These are phyloP conservation scores for Chirona hameri DNA, from an alignment of 2,888 invertebrate genomes.

Conservation along the genomic window DNA sequence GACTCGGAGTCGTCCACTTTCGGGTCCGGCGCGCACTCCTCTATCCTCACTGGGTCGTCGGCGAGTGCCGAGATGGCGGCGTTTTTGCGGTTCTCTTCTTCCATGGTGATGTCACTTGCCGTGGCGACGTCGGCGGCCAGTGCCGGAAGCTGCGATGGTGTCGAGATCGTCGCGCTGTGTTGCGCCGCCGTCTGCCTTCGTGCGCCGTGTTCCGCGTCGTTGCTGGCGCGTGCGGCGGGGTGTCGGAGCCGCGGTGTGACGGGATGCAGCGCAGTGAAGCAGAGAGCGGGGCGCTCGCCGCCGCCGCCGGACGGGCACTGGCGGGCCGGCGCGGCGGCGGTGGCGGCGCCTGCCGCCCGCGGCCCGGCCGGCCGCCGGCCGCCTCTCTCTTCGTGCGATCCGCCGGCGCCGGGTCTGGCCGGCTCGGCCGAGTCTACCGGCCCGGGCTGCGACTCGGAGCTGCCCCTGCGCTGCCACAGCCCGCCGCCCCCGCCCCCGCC, in stretches of 20 bases:
- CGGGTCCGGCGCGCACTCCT: neutral
- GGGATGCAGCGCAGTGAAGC: neutral
- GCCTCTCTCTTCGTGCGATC: conserved; percentile 24
- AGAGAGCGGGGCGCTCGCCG: neutral
- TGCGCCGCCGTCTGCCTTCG: neutral
- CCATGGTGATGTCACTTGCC: neutral
- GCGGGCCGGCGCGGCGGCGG: neutral
- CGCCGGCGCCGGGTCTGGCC: neutral
- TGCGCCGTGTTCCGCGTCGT: neutral
- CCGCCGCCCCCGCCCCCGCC: neutral
- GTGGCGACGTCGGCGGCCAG: neutral
- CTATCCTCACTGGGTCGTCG: neutral
- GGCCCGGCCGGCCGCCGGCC: neutral
- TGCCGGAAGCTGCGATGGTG: neutral
- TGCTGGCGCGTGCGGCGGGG: neutral
- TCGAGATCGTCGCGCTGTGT: neutral
- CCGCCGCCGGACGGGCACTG: conserved; percentile 5
- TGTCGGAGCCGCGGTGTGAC: neutral
- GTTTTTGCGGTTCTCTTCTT: conserved; percentile 8
- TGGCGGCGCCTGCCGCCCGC: neutral
- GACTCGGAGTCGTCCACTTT: conserved; percentile 12
- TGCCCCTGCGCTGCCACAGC: neutral
- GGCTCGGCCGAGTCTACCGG: neutral
- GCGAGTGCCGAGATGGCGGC: neutral
- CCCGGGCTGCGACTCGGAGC: neutral